phyloP scores from a whole-genome alignment of 2,797 vertebrate genomes.

The Steatocranus sp. region DNA sequence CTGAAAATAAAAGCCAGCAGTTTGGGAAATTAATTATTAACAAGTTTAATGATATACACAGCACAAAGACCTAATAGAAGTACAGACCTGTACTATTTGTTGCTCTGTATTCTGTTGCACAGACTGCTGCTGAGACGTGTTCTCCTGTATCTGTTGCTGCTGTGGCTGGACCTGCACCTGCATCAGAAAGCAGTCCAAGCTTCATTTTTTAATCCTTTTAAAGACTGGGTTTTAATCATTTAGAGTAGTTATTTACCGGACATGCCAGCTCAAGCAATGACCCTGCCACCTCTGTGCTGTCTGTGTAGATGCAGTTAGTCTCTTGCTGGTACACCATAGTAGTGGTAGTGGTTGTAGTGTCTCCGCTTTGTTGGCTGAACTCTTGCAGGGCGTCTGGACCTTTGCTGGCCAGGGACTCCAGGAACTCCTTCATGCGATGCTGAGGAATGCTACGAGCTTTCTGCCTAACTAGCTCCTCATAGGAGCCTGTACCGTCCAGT shows the following conservation, averaged over 20 bases:
- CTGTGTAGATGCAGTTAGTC: slow-evolving; percentile 92
- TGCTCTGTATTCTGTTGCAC: slow-evolving; percentile 86
- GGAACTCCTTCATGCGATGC: slow-evolving; percentile 97
- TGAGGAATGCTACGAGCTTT: slow-evolving; percentile 94
- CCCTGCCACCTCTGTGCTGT: slow-evolving; percentile 95
- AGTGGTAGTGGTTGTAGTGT: slow-evolving; percentile 68
- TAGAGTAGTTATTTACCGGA: slow-evolving; percentile 78
- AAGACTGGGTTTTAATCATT: neutral
- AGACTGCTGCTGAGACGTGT: slow-evolving; percentile 79
- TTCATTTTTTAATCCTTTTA: neutral
- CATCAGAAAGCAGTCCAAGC: neutral
- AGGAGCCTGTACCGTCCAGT: slow-evolving; percentile 91
- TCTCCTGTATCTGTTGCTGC: slow-evolving; percentile 84
- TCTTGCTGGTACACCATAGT: slow-evolving; percentile 95
- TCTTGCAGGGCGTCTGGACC: slow-evolving; percentile 92
- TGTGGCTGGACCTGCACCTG: slow-evolving; percentile 91
- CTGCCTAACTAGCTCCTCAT: slow-evolving; percentile 95
- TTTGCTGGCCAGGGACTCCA: slow-evolving; percentile 92
- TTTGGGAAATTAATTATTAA: neutral
- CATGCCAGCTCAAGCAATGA: slow-evolving; percentile 94
- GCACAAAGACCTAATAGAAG: neutral
- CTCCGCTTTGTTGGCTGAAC: slow-evolving; percentile 82
- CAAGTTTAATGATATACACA: neutral
- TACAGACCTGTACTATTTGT: slow-evolving; percentile 88
- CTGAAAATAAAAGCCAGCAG: slow-evolving; percentile 43